phyloP scores from a whole-genome alignment of 1,140 invertebrate species.

The Holotrichia oblita region DNA sequence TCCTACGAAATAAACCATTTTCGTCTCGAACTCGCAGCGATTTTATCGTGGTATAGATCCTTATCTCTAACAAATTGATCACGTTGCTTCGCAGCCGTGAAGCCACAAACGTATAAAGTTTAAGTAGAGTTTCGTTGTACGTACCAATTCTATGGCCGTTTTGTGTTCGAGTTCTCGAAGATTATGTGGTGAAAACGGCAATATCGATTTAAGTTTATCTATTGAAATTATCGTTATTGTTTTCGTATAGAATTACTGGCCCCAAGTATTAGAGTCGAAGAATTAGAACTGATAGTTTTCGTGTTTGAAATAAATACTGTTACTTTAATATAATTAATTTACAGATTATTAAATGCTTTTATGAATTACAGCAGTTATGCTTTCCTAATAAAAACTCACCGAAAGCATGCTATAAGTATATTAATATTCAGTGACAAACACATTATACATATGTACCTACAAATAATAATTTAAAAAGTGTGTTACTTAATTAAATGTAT shows the following conservation, averaged over 20 bases:
- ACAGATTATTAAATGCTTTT: background rate
- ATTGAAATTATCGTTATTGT: slow-evolving; percentile 32
- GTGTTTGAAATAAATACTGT: background rate
- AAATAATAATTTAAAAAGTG: no score
- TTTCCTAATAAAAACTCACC: no score
- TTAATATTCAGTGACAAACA: no score
- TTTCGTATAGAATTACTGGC: slow-evolving; percentile 6
- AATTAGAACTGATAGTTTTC: slow-evolving; percentile 6
- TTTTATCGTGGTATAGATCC: slow-evolving; percentile 31
- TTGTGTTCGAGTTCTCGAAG: slow-evolving; percentile 17
- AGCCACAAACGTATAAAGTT: slow-evolving; percentile 36
- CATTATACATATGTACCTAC: no score
- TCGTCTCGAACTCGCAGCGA: background rate
- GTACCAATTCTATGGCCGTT: slow-evolving; percentile 18
- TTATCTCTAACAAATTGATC: slow-evolving; percentile 35
- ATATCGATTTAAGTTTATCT: slow-evolving; percentile 30
- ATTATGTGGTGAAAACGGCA: slow-evolving; percentile 35
- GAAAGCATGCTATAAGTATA: no score
- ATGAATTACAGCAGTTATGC: no score
- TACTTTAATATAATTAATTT: background rate
- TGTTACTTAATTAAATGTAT: no score
- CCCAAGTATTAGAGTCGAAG: background rate
- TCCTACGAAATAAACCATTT: background rate
- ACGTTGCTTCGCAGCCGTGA: slow-evolving; percentile 34
- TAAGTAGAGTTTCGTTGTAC: slow-evolving; percentile 27